These are phyloP conservation scores for Micronisus gabar DNA, from an alignment of 2,113 vertebrate species.

Conservation along the genomic window DNA sequence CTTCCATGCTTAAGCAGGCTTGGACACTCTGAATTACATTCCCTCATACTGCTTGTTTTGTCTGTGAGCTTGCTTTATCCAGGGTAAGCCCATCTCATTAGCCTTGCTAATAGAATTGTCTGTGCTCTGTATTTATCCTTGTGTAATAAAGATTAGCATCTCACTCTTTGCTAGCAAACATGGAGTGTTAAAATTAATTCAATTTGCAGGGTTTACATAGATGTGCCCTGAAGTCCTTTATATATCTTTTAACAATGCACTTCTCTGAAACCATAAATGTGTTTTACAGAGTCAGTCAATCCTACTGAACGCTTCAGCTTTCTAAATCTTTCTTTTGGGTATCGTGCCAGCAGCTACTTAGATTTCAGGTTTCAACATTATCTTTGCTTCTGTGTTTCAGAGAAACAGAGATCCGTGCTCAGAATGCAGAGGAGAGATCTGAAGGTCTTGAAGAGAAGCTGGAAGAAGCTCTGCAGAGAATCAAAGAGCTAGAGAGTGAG, in stretches of 20 bases:
- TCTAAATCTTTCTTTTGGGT: neutral
- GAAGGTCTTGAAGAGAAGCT: conserved; percentile 78
- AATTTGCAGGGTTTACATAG: neutral
- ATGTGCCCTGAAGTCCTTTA: neutral
- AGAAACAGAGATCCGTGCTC: conserved; percentile 69
- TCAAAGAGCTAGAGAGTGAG: conserved; percentile 75
- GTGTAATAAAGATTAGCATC: neutral
- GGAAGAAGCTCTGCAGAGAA: conserved; percentile 76
- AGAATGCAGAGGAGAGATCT: conserved; percentile 74
- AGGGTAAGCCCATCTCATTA: neutral
- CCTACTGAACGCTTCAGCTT: neutral
- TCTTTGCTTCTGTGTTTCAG: conserved; percentile 49
- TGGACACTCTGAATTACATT: neutral
- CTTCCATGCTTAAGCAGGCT: neutral
- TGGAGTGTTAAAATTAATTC: neutral
- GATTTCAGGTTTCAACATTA: neutral
- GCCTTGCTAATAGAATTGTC: neutral
- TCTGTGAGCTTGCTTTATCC: neutral
- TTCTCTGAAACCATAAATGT: neutral
- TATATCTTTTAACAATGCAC: neutral
- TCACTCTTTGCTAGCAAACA: neutral
- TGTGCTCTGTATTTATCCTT: neutral
- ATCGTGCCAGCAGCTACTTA: neutral
- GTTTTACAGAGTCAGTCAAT: neutral
- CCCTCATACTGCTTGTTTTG: neutral